Base-by-base conservation (phyloP, 2,113 vertebrate genomes). In the Dromaius novaehollandiae region DNA sequence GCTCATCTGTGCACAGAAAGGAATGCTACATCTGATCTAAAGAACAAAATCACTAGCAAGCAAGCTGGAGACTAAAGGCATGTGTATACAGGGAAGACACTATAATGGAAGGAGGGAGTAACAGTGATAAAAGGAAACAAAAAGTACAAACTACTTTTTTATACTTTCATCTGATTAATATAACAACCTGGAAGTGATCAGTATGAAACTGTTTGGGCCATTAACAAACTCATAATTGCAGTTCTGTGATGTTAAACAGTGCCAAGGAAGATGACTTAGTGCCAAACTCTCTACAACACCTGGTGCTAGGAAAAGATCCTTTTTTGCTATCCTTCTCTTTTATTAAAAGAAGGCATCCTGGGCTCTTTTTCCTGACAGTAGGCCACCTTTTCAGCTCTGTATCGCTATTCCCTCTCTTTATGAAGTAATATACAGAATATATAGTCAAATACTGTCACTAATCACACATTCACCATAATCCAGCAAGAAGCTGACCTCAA, bases 121-220 rank as follows among this genome's bases (percentile, higher is more conserved):
- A 53, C 7, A 77, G 58, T 36, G 56, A 75, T 25, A 76, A 50
- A 79, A 65, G 51, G 28, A 90, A 55, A 91, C 14, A 75, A 93
- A 90, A 86, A 76, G 30, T 6, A 79, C 61, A 40, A 38, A 12
- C 7, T 55, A 38, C 12, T 34, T 79, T 80, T 68, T 5, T 60
- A 68, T 93, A 48, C 10, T 89, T 96, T 95, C 48, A 66, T 20
- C 15, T 53, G 8, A 95, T 97, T 93, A 73, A 70, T 87, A 34
- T 40, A 90, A 61, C 69, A 92, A 76, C 75, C 38, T 92, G 83
- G 28, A 90, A 86, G 76, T 65, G 3, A 95, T 89, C 81, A 87
- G n/a, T 48, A 40, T 79, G 61, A 76, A 75, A 75, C 51, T 50
- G 38, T 87, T 80, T 87, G 44, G 40, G 36, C 34, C 53, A 74